Conservation (phyloP, 2,797 vertebrate genomes). For the Xyrichtys novacula region DNA sequence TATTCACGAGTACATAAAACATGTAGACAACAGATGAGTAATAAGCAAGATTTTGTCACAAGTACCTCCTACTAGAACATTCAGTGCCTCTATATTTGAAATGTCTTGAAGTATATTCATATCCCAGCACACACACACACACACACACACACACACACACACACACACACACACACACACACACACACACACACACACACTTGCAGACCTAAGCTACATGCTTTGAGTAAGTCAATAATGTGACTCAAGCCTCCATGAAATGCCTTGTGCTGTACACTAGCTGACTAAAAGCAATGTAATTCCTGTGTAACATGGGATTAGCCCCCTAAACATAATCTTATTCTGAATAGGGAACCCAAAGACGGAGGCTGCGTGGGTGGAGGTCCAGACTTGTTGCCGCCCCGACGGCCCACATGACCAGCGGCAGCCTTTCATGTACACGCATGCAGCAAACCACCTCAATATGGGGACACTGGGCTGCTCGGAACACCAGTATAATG, state of each 20-base stretch:
- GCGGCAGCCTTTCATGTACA: neutral
- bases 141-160: conserved; percentile 20
- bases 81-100: conserved; percentile 50
- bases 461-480: conserved; percentile 36
- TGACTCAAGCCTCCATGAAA: conserved; percentile 72
- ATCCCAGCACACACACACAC: conserved; percentile 35
- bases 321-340: conserved; percentile 56
- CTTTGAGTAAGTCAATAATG: conserved; percentile 67
- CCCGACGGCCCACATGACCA: conserved; percentile 12
- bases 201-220: conserved; percentile 43
- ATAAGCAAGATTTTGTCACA: conserved; percentile 59
- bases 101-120: conserved; percentile 64
- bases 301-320: conserved; percentile 66
- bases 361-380: conserved; percentile 38
- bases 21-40: conserved; percentile 62
- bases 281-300: conserved; percentile 63
- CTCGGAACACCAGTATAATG: conserved; percentile 55
- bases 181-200: conserved; percentile 19
- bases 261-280: conserved; percentile 45
- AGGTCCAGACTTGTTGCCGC: conserved; percentile 54
- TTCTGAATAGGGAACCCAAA: conserved; percentile 47
- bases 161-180: conserved; percentile 16
- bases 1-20: conserved; percentile 50
- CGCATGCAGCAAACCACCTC: conserved; percentile 11
- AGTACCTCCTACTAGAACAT: conserved; percentile 71